Percentiles rank a stretch among this genome's conserved stretches.
Evolutionary conservation across 2,888 invertebrate genomes (phyloP).

Genomic region (Caenorhabditis zanzibari): DNA sequence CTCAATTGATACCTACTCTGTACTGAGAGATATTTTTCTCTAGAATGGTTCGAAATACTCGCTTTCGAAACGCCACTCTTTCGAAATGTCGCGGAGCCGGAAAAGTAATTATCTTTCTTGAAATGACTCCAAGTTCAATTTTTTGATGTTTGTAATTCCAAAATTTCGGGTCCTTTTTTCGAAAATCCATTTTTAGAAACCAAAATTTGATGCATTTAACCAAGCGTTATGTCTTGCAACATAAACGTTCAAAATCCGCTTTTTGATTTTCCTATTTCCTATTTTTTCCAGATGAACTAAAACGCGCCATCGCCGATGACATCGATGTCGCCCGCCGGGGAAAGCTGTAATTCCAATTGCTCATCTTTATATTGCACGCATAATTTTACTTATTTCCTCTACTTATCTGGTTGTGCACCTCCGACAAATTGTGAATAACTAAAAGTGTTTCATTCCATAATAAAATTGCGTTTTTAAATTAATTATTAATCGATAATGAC

Average conservation of each 20-base stretch:
- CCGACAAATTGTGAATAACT: conserved; percentile 13
- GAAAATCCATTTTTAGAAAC: not conserved
- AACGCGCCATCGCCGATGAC: conserved; percentile 90
- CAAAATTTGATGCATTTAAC: not conserved
- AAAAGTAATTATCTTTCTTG: no score
- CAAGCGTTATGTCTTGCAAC: not conserved
- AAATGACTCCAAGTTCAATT: no score
- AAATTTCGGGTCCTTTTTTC: no score
- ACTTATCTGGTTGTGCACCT: conserved; percentile 37
- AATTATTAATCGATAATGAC: not conserved
- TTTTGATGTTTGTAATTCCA: no score
- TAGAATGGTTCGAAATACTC: no score
- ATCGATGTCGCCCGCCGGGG: conserved; percentile 87
- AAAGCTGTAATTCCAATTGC: conserved; percentile 34
- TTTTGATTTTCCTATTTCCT: not conserved
- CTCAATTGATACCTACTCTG: no score
- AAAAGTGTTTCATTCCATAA: conserved; percentile 52
- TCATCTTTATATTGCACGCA: not conserved
- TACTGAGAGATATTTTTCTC: no score
- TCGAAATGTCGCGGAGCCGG: no score
- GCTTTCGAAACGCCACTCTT: no score
- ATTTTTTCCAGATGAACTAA: conserved; percentile 87
- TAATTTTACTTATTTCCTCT: conserved; percentile 1
- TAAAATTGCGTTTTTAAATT: conserved; percentile 8
- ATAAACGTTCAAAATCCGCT: no score